phyloP scores from a whole-genome alignment of 1,140 invertebrate genomes.

The Octopus bimaculoides region DNA sequence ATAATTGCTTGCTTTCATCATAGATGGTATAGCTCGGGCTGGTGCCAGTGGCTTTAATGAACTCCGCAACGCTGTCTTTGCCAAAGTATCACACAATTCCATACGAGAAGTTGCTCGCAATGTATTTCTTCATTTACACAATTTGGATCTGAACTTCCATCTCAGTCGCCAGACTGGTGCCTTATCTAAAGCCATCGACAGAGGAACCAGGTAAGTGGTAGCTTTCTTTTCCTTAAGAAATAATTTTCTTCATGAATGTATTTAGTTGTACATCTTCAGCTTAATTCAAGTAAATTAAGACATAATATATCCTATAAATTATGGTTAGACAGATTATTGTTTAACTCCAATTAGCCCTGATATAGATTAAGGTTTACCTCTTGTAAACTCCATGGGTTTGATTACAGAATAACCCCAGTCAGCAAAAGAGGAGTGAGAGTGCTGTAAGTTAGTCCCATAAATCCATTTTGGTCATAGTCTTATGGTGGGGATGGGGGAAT shows the following conservation, averaged over 20 bases:
- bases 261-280: no score
- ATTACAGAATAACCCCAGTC: no score
- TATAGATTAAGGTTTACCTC: no score
- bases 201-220: slow-evolving; percentile 59
- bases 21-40: slow-evolving; percentile 90
- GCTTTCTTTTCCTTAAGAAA: not conserved
- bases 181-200: slow-evolving; percentile 71
- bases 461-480: no score
- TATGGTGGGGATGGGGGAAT: no score
- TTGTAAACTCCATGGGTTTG: no score
- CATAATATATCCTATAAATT: no score
- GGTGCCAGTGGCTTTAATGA: slow-evolving; percentile 92
- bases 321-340: no score
- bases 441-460: no score
- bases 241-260: not conserved
- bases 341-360: no score
- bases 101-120: slow-evolving; percentile 91
- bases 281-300: no score
- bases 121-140: slow-evolving; percentile 96
- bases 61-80: slow-evolving; percentile 95
- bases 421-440: no score
- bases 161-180: slow-evolving; percentile 89
- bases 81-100: slow-evolving; percentile 95
- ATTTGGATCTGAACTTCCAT: slow-evolving; percentile 93
- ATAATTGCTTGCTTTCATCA: slow-evolving; percentile 20